Conservation (phyloP, 1,140 invertebrate species). For the Tetramorium simillimum region DNA sequence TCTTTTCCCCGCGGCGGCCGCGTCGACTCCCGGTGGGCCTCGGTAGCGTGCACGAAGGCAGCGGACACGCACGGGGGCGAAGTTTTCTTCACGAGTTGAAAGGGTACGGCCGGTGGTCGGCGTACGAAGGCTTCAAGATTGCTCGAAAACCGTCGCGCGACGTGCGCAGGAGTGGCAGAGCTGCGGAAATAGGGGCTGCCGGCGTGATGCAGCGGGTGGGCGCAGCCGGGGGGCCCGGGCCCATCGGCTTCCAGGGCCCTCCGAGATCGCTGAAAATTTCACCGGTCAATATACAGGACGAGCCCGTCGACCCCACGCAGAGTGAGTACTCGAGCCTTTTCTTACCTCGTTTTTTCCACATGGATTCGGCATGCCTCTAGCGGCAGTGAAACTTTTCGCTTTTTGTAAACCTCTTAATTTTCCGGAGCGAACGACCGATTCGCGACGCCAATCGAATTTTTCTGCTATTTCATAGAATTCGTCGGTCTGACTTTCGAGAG, state of each 20-base stretch:
- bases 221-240: slow-evolving; percentile 80
- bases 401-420: not conserved
- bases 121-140: slow-evolving; percentile 76
- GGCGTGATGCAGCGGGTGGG: slow-evolving; percentile 81
- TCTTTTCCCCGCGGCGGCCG: not conserved
- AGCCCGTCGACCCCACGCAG: slow-evolving; percentile 85
- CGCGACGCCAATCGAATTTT: not conserved
- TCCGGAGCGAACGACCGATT: not conserved
- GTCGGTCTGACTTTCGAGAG: not conserved
- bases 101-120: slow-evolving; percentile 68
- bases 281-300: slow-evolving; percentile 86
- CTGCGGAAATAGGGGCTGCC: slow-evolving; percentile 78
- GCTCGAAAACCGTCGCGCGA: slow-evolving; percentile 77
- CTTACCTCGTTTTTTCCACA: not conserved
- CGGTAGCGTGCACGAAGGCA: not conserved
- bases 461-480: not conserved
- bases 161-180: slow-evolving; percentile 73
- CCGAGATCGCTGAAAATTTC: slow-evolving; percentile 87
- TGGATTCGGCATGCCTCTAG: not conserved
- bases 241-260: slow-evolving; percentile 83
- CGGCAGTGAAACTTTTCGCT: not conserved
- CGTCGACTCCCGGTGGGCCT: not conserved
- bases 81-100: slow-evolving; percentile 49
- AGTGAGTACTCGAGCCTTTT: slow-evolving; percentile 84
- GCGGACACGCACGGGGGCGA: not conserved